phyloP scores from a whole-genome alignment of 2,113 vertebrate genomes.

The Catharus fuscescens region DNA sequence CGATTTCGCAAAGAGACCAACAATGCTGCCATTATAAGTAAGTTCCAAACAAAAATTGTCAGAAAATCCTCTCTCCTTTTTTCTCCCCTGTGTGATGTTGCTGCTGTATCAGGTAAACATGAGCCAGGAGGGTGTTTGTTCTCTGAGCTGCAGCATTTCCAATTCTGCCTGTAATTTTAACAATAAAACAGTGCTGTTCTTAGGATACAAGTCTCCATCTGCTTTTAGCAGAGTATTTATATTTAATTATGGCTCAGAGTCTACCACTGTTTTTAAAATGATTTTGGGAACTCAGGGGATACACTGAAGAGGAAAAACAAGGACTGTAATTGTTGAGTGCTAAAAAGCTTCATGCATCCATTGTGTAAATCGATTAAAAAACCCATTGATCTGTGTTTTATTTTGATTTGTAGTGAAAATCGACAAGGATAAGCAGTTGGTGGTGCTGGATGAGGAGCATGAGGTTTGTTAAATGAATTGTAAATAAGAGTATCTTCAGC shows the following conservation, averaged over 20 bases:
- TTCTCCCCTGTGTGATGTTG: neutral
- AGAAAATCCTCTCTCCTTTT: neutral
- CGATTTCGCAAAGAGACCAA: constrained; percentile 98
- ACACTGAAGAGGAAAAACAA: neutral
- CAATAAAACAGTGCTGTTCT: neutral
- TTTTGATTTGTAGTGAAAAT: constrained; percentile 92
- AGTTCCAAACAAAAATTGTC: constrained; percentile 64
- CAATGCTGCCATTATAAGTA: constrained; percentile 97
- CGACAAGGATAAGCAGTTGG: constrained; percentile 91
- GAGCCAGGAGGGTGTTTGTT: neutral
- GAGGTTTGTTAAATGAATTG: constrained; percentile 83
- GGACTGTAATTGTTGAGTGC: neutral
- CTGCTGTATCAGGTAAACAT: neutral
- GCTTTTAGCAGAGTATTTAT: neutral
- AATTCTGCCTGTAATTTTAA: neutral
- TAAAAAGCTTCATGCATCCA: neutral
- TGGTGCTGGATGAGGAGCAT: constrained; percentile 93
- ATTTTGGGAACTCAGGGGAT: neutral
- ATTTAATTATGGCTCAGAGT: neutral
- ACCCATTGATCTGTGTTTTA: constrained; percentile 23
- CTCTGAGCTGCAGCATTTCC: neutral
- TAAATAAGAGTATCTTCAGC: constrained; percentile 70
- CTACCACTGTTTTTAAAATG: neutral
- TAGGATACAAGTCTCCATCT: neutral
- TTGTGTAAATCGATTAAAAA: neutral